Evolutionary conservation across 2,797 vertebrate species (phyloP), one percentile per base, ranked within the genome.

Genomic region (Lepidocolaptes lacrymiger): DNA sequence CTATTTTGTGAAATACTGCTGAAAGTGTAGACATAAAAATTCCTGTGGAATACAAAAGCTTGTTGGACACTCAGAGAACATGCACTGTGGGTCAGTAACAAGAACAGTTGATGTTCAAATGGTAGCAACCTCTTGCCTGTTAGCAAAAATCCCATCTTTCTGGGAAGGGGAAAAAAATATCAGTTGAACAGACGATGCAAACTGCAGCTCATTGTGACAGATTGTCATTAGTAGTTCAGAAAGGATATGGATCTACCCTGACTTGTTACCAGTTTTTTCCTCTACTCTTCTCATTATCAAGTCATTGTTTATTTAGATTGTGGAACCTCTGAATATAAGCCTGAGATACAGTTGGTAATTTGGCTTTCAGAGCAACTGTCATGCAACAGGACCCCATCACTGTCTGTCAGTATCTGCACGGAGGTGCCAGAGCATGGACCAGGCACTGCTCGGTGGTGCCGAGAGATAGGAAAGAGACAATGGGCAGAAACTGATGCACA

Each of bases 401-500:
- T 8, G 0, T 36, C 32, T n/a, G 8, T 12, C 48, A 43, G 36
- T 6, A 7, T 37, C 32, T n/a, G 19, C 68, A 37, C 16, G 23
- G 5, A 11, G 19, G 11, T 23, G 49, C 10, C 20, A 28, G 41
- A 24, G 27, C 1, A 56, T 10, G 19, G 19, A 63, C 11, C 56
- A 43, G 26, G 13, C 32, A 37, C 20, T 56, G 23, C 20, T 17
- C 5, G 0, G 3, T 37, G 19, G 2, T 75, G 1, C 4, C 7
- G 23, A 69, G 14, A 16, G 43, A 9, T 5, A 4, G 2, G 3
- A 55, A 44, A n/a, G 27, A 16, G 27, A 3, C 4, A 17, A 2
- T 0, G 1, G 23, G 27, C 6, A 69, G 63, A 12, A 55, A 56
- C 2, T 6, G 8, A 32, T 20, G 13, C 19, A 5, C 11, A n/a